A percentile compares a stretch with the other conserved stretches of the same genome.
phyloP scores from a whole-genome alignment of 2,888 invertebrate species.

The Drosophila nr. medialis region DNA sequence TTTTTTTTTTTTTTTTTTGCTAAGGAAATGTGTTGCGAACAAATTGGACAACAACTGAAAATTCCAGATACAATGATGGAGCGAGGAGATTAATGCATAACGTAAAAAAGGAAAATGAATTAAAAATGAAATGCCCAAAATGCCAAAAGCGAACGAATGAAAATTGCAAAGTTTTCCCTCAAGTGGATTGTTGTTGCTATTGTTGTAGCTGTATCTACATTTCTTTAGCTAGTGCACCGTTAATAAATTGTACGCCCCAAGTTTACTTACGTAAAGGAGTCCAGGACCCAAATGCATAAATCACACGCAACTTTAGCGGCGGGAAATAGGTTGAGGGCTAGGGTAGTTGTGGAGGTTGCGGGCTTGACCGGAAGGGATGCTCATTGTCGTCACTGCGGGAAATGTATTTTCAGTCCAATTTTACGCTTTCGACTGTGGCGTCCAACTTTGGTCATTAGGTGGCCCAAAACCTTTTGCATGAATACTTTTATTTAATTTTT shows the following conservation, averaged over 20 bases:
- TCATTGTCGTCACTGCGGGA: slow-evolving; percentile 47
- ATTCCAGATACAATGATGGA: slow-evolving; percentile 10
- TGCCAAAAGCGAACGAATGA: slow-evolving; percentile 10
- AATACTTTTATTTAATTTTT: slow-evolving; percentile 13
- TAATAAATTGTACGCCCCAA: slow-evolving; percentile 66
- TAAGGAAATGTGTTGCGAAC: slow-evolving; percentile 5
- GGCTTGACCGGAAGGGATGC: slow-evolving; percentile 29
- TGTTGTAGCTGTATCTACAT: slow-evolving; percentile 33
- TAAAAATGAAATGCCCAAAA: slow-evolving; percentile 5
- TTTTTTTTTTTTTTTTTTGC: background rate
- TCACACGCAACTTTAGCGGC: slow-evolving; percentile 58
- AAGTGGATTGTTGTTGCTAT: slow-evolving; percentile 21
- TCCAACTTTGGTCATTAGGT: slow-evolving; percentile 68
- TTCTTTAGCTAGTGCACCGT: slow-evolving; percentile 45
- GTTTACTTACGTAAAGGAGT: slow-evolving; percentile 63
- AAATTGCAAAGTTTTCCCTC: slow-evolving; percentile 34
- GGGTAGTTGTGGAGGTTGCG: slow-evolving; percentile 7
- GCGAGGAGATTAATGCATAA: slow-evolving; percentile 36
- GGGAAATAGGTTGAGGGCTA: slow-evolving; percentile 13
- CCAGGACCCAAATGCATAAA: slow-evolving; percentile 72
- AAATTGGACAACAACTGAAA: slow-evolving; percentile 20
- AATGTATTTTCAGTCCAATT: slow-evolving; percentile 41
- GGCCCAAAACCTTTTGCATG: slow-evolving; percentile 4
- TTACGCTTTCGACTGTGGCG: slow-evolving; percentile 5
- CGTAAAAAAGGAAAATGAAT: background rate